A percentile compares a stretch with the other conserved stretches of the same genome.
Evolutionary conservation across 2,888 invertebrate species (phyloP).

Genomic region (Apotomis betuletana): DNA sequence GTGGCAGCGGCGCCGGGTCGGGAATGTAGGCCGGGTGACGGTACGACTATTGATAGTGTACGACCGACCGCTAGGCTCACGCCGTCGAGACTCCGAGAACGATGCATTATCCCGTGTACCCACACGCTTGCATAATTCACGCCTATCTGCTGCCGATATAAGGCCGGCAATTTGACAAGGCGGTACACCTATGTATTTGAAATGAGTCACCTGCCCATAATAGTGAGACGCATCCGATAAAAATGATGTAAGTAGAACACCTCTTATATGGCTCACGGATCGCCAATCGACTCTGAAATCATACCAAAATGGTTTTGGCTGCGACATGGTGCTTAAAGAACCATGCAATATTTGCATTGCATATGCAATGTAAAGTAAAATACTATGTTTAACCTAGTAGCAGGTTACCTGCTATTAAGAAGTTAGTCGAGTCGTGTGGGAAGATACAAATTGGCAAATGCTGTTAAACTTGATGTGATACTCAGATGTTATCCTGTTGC

Average conservation of each 20-base stretch:
- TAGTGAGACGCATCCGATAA: slow-evolving; percentile 29
- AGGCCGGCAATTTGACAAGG: slow-evolving; percentile 30
- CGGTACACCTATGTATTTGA: slow-evolving; percentile 24
- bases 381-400: background rate
- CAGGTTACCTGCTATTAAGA: background rate
- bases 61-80: slow-evolving; percentile 44
- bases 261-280: slow-evolving; percentile 35
- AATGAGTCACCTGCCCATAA: slow-evolving; percentile 36
- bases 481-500: too few species aligned
- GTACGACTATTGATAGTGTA: slow-evolving; percentile 73
- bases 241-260: slow-evolving; percentile 38
- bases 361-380: slow-evolving; percentile 3
- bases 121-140: slow-evolving; percentile 29
- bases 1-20: slow-evolving; percentile 60
- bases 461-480: too few species aligned
- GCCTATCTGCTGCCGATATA: slow-evolving; percentile 24
- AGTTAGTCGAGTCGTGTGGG: background rate
- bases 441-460: background rate
- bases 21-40: slow-evolving; percentile 74
- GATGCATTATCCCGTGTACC: slow-evolving; percentile 27
- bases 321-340: slow-evolving; percentile 6
- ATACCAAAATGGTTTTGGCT: slow-evolving; percentile 22
- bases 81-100: slow-evolving; percentile 15
- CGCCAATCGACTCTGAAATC: slow-evolving; percentile 28
- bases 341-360: too few species aligned